Conservation (phyloP, 1,140 invertebrate genomes). For the Agrilus planipennis region DNA sequence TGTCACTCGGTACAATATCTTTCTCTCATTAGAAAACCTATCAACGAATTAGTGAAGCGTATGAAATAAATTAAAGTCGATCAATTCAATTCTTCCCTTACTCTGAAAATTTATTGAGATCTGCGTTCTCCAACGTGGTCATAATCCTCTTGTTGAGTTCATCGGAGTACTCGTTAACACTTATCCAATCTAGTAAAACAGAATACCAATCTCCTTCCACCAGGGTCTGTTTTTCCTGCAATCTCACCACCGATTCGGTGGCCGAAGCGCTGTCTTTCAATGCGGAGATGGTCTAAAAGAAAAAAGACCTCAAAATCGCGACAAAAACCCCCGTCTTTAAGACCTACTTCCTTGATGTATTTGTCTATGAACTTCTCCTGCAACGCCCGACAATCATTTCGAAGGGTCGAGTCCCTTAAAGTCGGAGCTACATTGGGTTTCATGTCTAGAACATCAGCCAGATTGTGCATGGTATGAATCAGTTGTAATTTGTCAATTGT, state of each 20-base stretch:
- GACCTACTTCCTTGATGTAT: conserved; percentile 18
- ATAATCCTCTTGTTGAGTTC: conserved; percentile 10
- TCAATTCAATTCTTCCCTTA: too few species aligned
- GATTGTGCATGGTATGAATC: conserved; percentile 59
- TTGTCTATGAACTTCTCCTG: conserved; percentile 50
- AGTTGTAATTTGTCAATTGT: conserved; percentile 40
- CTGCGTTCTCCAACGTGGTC: neutral
- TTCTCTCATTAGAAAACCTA: neutral
- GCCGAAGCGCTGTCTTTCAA: conserved; percentile 10
- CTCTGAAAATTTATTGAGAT: too few species aligned
- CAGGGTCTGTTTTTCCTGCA: conserved; percentile 15
- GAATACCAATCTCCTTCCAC: conserved; percentile 24
- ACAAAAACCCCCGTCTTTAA: neutral
- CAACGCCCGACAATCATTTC: conserved; percentile 39
- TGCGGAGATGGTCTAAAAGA: conserved; percentile 10
- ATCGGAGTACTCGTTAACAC: conserved; percentile 11
- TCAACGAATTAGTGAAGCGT: too few species aligned
- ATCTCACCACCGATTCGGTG: conserved; percentile 4
- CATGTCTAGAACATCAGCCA: conserved; percentile 40
- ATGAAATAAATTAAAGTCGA: too few species aligned
- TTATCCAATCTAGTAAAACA: conserved; percentile 21
- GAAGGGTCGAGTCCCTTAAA: conserved; percentile 39
- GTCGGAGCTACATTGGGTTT: conserved; percentile 34
- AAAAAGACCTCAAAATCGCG: neutral
- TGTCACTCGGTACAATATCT: conserved; percentile 10